These are phyloP conservation scores for Dolichallabes microphthalmus DNA, from an alignment of 2,113 vertebrate species.

Conservation along the genomic window DNA sequence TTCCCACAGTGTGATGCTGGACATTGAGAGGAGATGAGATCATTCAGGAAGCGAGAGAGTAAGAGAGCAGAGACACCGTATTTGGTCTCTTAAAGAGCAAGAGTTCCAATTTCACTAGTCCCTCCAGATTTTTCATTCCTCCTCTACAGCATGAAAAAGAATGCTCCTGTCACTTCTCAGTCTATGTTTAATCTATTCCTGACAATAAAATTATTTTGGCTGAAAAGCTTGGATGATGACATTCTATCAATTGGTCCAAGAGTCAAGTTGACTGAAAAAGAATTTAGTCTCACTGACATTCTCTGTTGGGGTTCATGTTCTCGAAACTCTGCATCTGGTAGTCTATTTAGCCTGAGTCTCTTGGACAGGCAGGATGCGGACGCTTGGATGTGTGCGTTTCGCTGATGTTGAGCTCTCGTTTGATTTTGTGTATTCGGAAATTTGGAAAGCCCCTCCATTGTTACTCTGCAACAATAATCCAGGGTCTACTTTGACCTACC, in stretches of 20 bases:
- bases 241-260: background rate
- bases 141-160: background rate
- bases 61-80: constrained; percentile 61
- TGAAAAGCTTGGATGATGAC: background rate
- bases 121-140: constrained; percentile 10
- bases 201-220: background rate
- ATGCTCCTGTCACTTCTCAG: background rate
- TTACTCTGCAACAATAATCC: constrained; percentile 10
- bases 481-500: background rate
- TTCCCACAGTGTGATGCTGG: constrained; percentile 79
- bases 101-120: constrained; percentile 61
- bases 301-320: background rate
- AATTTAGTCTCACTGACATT: background rate
- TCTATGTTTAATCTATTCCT: background rate
- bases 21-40: constrained; percentile 85
- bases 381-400: background rate
- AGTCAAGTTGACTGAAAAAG: background rate
- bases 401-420: constrained; percentile 6
- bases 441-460: constrained; percentile 52
- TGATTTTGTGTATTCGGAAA: constrained; percentile 33
- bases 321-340: constrained; percentile 1
- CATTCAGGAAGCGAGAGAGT: constrained; percentile 74
- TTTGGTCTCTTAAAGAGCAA: constrained; percentile 74
- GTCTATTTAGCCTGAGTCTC: background rate
- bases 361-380: constrained; percentile 41